phyloP scores from a whole-genome alignment of 2,113 vertebrate genomes.

The Miniopterus natalensis region DNA sequence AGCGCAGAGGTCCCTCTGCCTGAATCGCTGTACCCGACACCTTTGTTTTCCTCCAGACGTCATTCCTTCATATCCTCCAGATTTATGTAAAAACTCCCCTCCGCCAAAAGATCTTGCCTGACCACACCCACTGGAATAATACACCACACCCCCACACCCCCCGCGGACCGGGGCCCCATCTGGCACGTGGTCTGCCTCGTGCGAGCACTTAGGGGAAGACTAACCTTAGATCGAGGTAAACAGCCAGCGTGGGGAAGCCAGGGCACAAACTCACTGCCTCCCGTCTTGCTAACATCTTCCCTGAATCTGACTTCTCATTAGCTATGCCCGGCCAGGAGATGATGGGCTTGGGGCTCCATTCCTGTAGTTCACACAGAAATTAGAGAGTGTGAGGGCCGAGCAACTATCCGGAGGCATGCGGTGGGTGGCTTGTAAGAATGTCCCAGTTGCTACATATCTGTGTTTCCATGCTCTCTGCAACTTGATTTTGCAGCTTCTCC shows the following conservation, averaged over 20 bases:
- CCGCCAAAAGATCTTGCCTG: neutral
- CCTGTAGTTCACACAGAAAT: neutral
- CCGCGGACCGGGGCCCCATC: neutral
- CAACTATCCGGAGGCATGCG: neutral
- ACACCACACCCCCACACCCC: neutral
- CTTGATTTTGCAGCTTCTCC: neutral
- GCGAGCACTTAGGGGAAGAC: neutral
- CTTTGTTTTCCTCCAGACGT: neutral
- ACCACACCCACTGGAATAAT: neutral
- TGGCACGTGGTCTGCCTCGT: neutral
- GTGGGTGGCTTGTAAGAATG: neutral
- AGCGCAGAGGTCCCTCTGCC: neutral
- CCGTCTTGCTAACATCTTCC: neutral
- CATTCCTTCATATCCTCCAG: neutral
- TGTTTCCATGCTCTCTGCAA: neutral
- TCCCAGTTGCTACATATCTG: neutral
- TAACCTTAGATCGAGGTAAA: neutral
- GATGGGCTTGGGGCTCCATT: too few relatives aligned
- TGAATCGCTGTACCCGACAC: neutral
- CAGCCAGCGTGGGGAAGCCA: neutral
- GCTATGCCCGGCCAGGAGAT: neutral
- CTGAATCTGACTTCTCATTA: neutral
- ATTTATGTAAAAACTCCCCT: neutral
- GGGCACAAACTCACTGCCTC: neutral
- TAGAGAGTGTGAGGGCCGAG: neutral